Evolutionary conservation across 1,140 invertebrate genomes (phyloP).

Genomic region (Tetraneura akinire): DNA sequence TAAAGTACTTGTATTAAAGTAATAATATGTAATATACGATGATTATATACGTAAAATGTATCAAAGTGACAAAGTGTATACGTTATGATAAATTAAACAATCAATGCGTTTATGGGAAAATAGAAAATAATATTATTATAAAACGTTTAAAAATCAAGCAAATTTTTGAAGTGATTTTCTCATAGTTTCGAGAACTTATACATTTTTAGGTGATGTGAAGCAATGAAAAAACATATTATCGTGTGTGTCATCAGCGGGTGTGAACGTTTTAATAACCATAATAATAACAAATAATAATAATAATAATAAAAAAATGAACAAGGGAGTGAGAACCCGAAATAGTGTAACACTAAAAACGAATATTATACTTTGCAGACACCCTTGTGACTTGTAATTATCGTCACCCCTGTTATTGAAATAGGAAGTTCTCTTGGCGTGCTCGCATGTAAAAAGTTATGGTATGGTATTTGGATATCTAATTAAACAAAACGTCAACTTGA

Average conservation of each 20-base stretch:
- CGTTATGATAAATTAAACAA: too few species aligned
- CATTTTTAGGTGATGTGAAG: conserved; percentile 22
- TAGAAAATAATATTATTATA: too few species aligned
- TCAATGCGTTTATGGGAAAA: too few species aligned
- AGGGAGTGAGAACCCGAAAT: conserved; percentile 36
- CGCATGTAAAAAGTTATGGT: conserved; percentile 48
- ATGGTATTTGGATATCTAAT: conserved; percentile 45
- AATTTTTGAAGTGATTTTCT: not conserved
- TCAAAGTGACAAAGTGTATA: too few species aligned
- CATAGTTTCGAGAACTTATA: not conserved
- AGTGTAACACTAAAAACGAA: conserved; percentile 36
- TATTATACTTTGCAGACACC: conserved; percentile 44
- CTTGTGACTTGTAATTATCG: conserved; percentile 50
- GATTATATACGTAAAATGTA: too few species aligned
- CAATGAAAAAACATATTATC: conserved; percentile 38
- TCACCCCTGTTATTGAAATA: conserved; percentile 40
- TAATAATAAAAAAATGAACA: conserved; percentile 12
- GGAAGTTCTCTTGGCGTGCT: conserved; percentile 26
- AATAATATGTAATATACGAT: too few species aligned
- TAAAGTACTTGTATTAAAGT: too few species aligned
- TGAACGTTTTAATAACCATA: conserved; percentile 46
- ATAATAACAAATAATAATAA: conserved; percentile 24
- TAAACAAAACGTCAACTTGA: not conserved
- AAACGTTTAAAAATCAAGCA: too few species aligned
- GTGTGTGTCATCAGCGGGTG: conserved; percentile 38